phyloP scores from a whole-genome alignment of 2,888 invertebrate species.

The Antitype chi region DNA sequence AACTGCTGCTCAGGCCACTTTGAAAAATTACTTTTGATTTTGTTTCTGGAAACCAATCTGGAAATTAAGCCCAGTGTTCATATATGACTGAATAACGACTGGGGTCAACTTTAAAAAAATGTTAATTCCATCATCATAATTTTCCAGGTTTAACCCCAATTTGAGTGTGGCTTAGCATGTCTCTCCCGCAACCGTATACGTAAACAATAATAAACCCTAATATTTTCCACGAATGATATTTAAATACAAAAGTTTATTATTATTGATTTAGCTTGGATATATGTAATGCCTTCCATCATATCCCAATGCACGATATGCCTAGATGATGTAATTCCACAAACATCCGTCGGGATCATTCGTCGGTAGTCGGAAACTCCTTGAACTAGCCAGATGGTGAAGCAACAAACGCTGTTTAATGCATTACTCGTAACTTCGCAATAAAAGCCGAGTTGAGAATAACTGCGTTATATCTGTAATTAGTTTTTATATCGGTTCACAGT shows the following conservation, averaged over 20 bases:
- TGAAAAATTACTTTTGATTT: too few relatives aligned
- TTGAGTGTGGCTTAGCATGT: neutral
- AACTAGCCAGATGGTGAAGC: slow-evolving; percentile 57
- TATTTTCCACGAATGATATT: neutral
- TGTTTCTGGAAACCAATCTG: neutral
- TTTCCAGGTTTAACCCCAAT: neutral
- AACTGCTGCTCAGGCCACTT: too few relatives aligned
- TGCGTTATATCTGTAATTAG: slow-evolving; percentile 41
- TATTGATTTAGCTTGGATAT: neutral
- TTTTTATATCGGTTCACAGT: slow-evolving; percentile 48
- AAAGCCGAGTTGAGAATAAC: slow-evolving; percentile 52
- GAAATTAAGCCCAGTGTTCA: neutral
- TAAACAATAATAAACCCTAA: slow-evolving; percentile 1
- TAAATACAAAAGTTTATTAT: accelerated
- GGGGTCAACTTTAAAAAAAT: neutral
- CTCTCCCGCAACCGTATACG: neutral
- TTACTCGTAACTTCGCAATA: slow-evolving; percentile 57
- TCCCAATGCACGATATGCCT: neutral
- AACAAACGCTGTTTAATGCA: slow-evolving; percentile 57
- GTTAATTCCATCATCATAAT: neutral
- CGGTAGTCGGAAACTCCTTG: slow-evolving; percentile 60
- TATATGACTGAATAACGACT: neutral
- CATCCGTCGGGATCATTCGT: slow-evolving; percentile 38
- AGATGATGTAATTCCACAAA: slow-evolving; percentile 46
- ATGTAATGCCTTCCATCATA: slow-evolving; percentile 23